Conservation (phyloP, 2,888 invertebrate genomes). For the Invenusta paracnida region DNA sequence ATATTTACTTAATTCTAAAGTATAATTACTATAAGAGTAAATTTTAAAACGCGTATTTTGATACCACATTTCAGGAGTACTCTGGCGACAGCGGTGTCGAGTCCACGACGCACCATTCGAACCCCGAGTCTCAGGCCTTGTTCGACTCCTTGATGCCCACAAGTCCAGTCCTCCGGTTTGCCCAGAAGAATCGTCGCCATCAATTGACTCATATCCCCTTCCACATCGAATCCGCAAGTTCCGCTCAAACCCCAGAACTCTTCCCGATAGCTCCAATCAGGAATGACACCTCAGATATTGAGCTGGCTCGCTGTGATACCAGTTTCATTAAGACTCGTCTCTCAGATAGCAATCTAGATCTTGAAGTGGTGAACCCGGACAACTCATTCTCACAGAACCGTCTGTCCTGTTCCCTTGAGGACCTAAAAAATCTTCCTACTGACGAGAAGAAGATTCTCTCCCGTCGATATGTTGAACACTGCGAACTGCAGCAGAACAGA, state of each 20-base stretch:
- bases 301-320: not conserved
- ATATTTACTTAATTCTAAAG: too few relatives aligned
- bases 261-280: not conserved
- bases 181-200: not conserved
- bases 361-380: not conserved
- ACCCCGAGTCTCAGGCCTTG: not conserved
- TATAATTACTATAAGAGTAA: too few relatives aligned
- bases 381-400: not conserved
- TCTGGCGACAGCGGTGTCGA: constrained; percentile 11
- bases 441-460: not conserved
- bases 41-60: too few relatives aligned
- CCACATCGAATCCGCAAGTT: not conserved
- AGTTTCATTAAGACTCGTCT: not conserved
- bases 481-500: not conserved
- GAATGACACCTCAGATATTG: not conserved
- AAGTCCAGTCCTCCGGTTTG: not conserved
- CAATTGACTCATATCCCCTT: not conserved
- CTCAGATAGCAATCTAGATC: not conserved
- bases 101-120: not conserved
- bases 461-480: not conserved
- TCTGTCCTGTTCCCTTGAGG: not conserved
- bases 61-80: constrained; percentile 10
- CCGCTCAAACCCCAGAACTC: not conserved
- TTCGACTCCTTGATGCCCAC: not conserved
- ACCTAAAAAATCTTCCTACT: not conserved